These are phyloP conservation scores for Drosophila sp. DNA, from an alignment of 1,140 invertebrate species.

Conservation along the genomic window DNA sequence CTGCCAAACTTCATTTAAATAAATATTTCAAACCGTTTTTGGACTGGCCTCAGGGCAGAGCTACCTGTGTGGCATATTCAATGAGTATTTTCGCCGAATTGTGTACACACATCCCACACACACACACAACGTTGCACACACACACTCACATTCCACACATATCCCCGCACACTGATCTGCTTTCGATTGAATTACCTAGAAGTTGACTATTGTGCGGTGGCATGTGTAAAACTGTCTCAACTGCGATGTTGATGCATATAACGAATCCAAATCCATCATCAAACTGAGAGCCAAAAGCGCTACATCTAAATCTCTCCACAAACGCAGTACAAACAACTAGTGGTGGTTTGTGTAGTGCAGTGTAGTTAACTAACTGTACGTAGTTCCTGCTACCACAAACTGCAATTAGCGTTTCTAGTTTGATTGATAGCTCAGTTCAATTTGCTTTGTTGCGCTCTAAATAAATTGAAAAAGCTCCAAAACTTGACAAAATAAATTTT, in stretches of 20 bases:
- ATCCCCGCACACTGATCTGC: neutral
- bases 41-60: conserved; percentile 16
- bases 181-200: conserved; percentile 38
- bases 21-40: conserved; percentile 45
- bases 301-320: conserved; percentile 4
- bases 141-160: conserved; percentile 9
- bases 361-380: conserved; percentile 7
- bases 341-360: conserved; percentile 14
- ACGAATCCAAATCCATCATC: conserved; percentile 26
- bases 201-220: conserved; percentile 35
- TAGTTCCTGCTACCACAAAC: conserved; percentile 28
- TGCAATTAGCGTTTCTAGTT: conserved; percentile 43
- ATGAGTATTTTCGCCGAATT: conserved; percentile 36
- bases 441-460: conserved; percentile 3
- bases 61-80: conserved; percentile 47
- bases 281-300: conserved; percentile 23
- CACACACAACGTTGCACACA: neutral
- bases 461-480: no score
- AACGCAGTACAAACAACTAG: conserved; percentile 2
- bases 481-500: no score
- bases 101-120: conserved; percentile 8
- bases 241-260: conserved; percentile 16
- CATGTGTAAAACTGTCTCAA: conserved; percentile 35
- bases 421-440: conserved; percentile 46
- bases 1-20: conserved; percentile 37